Evolutionary conservation across 2,113 vertebrate species (phyloP).

Genomic region (Callipepla californica): DNA sequence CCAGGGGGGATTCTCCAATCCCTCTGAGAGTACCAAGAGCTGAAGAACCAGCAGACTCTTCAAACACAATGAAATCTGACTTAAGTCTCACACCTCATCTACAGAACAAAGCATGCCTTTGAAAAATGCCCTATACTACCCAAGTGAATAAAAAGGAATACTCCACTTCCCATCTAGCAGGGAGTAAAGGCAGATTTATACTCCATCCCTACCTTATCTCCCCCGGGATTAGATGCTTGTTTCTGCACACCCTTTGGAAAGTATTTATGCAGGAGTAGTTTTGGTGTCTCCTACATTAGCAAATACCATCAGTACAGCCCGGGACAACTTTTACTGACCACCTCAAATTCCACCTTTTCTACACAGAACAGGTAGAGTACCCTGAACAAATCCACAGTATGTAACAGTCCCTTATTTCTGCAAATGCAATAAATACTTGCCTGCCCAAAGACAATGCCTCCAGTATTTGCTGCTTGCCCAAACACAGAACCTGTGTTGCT

Average conservation of each 20-base stretch:
- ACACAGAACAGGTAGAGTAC: neutral
- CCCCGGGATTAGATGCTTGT: neutral
- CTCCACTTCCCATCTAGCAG: neutral
- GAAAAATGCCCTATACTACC: neutral
- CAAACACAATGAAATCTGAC: neutral
- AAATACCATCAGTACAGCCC: neutral
- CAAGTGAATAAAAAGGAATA: neutral
- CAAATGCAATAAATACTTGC: conserved; percentile 68
- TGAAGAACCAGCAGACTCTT: neutral
- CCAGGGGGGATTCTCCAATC: neutral
- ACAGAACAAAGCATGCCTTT: neutral
- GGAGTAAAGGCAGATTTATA: neutral
- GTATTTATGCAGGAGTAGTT: neutral
- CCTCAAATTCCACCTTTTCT: neutral
- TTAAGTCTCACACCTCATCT: neutral
- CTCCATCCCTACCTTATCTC: neutral
- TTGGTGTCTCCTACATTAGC: neutral
- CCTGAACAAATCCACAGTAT: neutral
- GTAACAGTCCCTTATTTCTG: neutral
- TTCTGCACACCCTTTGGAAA: neutral
- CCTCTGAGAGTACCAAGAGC: neutral
- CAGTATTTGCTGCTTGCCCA: conserved; percentile 82
- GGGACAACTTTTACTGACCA: neutral
- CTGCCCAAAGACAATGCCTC: conserved; percentile 90
- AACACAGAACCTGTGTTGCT: conserved; percentile 84